A percentile compares a stretch with the other conserved stretches of the same genome.
phyloP scores from a whole-genome alignment of 2,888 invertebrate genomes.

The Tanypteryx hageni region DNA sequence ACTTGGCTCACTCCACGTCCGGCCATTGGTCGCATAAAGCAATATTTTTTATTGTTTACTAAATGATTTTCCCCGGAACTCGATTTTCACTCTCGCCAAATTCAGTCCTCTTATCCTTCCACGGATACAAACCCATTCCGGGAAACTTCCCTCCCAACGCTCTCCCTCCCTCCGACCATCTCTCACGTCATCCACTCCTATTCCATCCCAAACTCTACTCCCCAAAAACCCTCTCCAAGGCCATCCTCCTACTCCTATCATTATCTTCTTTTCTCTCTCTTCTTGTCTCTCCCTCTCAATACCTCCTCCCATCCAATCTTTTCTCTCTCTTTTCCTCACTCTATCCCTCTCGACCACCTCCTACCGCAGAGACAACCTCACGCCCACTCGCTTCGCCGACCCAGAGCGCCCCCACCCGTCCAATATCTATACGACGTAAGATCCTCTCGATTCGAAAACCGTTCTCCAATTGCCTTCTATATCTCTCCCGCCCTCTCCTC shows the following conservation, averaged over 20 bases:
- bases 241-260: no score
- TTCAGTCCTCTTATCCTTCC: not conserved
- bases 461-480: constrained; percentile 10
- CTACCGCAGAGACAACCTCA: not conserved
- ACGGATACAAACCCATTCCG: constrained; percentile 3
- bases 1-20: not conserved
- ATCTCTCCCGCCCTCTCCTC: not conserved
- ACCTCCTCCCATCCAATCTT: not conserved
- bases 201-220: not conserved
- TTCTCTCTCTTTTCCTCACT: not conserved
- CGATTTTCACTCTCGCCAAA: constrained; percentile 21
- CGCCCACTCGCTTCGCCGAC: not conserved
- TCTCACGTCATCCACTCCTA: not conserved
- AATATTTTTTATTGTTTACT: not conserved
- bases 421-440: constrained; percentile 41
- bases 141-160: not conserved
- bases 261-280: no score
- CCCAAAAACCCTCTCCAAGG: not conserved
- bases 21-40: constrained; percentile 4
- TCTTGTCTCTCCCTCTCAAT: not conserved
- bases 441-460: not conserved
- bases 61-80: not conserved
- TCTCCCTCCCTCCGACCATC: no score
- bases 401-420: not conserved
- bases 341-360: no score